Conservation (phyloP, 2,797 vertebrate genomes). For the Graptemys geographica region DNA sequence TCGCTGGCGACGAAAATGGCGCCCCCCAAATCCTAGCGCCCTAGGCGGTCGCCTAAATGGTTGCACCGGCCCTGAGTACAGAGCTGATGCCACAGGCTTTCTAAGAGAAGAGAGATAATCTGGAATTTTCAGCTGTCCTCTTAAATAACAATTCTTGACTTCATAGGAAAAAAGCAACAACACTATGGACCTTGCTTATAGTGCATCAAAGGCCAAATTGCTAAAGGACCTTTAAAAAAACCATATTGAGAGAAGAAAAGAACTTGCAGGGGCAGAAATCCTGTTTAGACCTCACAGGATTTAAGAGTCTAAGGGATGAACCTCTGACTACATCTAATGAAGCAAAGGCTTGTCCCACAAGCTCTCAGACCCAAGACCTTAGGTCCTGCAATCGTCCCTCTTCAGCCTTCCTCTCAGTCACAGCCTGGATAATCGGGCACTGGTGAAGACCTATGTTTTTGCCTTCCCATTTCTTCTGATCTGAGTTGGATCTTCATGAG, state of each 20-base stretch:
- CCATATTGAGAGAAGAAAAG: neutral
- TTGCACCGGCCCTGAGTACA: neutral
- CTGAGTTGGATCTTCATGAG: no score
- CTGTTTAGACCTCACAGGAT: rapidly evolving
- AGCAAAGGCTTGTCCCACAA: neutral
- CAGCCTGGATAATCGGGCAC: neutral
- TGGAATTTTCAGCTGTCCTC: neutral
- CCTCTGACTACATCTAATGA: neutral
- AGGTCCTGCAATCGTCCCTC: neutral
- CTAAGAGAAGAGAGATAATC: neutral
- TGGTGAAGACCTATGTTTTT: rapidly evolving
- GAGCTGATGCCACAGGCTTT: neutral
- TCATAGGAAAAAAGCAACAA: neutral
- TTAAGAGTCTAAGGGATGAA: neutral
- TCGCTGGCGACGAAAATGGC: no score
- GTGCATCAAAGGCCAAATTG: neutral
- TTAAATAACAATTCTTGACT: neutral
- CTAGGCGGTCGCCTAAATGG: no score
- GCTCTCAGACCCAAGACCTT: rapidly evolving
- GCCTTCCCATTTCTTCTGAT: neutral
- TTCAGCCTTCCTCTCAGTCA: neutral
- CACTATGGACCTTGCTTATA: neutral
- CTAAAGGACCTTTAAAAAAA: neutral
- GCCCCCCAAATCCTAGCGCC: no score
- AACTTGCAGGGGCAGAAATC: neutral